phyloP scores from a whole-genome alignment of 2,113 vertebrate genomes.

The Manacus vitellinus region DNA sequence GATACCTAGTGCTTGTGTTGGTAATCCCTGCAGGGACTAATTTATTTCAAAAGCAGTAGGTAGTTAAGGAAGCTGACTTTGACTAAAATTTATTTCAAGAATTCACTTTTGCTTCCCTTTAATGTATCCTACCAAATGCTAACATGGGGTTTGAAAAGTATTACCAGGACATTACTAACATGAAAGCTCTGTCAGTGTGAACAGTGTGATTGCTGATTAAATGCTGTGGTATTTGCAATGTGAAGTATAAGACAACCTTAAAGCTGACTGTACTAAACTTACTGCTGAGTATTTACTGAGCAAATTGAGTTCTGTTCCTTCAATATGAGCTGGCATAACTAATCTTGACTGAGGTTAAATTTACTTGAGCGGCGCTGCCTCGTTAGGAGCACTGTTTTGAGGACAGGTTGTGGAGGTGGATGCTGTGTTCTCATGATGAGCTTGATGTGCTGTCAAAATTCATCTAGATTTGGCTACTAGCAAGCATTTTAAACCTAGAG shows the following conservation, averaged over 20 bases:
- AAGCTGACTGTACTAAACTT: background rate
- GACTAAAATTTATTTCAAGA: background rate
- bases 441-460: background rate
- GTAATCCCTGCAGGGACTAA: conserved; percentile 44
- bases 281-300: background rate
- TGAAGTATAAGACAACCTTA: background rate
- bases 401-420: background rate
- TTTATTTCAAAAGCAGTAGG: conserved; percentile 20
- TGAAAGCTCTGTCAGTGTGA: background rate
- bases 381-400: background rate
- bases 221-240: background rate
- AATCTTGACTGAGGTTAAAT: background rate
- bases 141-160: background rate
- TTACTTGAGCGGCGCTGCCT: fast-evolving
- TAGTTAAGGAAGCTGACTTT: background rate
- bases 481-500: background rate
- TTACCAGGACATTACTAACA: background rate
- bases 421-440: fast-evolving
- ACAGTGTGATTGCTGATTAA: background rate
- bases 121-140: background rate
- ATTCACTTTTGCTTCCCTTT: background rate
- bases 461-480: background rate
- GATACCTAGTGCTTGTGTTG: background rate
- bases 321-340: background rate
- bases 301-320: background rate